Evolutionary conservation across 2,888 invertebrate species (phyloP), one percentile per base, ranked within the genome.

Genomic region (Ichneumoninae sp.): DNA sequence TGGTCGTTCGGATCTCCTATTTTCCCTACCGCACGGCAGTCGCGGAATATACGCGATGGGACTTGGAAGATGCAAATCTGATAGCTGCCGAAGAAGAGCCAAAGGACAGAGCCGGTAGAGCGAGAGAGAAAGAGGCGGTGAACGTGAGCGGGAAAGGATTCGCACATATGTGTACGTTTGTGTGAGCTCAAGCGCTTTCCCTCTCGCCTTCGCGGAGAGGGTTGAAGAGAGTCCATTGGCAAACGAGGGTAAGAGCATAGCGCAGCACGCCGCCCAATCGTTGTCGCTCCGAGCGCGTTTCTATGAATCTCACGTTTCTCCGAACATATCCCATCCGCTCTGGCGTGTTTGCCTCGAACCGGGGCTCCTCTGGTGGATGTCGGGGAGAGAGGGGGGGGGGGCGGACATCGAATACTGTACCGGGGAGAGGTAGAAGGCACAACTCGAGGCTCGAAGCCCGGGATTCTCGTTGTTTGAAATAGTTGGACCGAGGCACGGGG

Each of bases 251-350:
- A 74, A 65, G 73, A 81, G 69, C 40, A 60, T 70, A 52, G 63
- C 63, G 47, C 10, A 19, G 50, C 69, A 57, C 57, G 68, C 76
- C 80, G 78, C 81, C 81, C 74, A 81, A 85, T 78, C 78, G 78
- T 75, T 71, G 81, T 78, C 84, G 75, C 78, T 71, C 75, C 33
- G 22, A 54, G 74, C 74, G 73, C 81, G 81, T 85, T 82, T 85
- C 81, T 81, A 85, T 85, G 81, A 82, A 70, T 78, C 78, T 85
- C 84, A 85, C 84, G 84, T 85, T 85, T 79, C 81, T 78, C 19
- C 70, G 81, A 78, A 79, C 78, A 85, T 78, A 85, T 57, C 81
- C 76, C 52, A 79, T 75, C 57, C 47, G 63, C 79, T 33, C 44
- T 16, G 26, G 50, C 63, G 52, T 63, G 71, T 52, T 71, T 73